Evolutionary conservation across 2,888 invertebrate genomes (phyloP).

Genomic region (Apotomis turbidana): DNA sequence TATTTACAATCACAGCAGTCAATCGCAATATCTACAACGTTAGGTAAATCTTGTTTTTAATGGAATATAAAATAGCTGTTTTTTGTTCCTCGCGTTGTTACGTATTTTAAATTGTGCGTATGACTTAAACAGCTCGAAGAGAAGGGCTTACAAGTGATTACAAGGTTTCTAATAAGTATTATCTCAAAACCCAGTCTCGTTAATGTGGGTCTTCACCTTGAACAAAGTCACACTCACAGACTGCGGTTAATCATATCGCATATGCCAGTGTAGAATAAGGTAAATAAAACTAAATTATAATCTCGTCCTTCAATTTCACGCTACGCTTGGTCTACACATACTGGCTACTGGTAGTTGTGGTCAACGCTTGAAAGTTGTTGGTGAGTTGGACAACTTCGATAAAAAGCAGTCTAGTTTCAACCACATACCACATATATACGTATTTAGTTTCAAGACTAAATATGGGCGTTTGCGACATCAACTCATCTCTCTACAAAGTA

Average conservation of each 20-base stretch:
- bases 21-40: conserved; percentile 23
- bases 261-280: too few relatives aligned
- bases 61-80: neutral
- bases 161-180: conserved; percentile 1
- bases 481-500: too few relatives aligned
- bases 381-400: neutral
- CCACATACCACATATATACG: neutral
- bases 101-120: neutral
- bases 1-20: conserved; percentile 19
- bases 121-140: neutral
- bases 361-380: neutral
- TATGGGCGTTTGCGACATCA: too few relatives aligned
- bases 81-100: neutral
- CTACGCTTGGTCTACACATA: neutral
- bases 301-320: neutral
- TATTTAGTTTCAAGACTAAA: neutral
- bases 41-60: conserved; percentile 1
- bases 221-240: conserved; percentile 1
- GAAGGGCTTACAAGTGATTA: conserved; percentile 1
- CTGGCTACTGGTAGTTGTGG: neutral
- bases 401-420: neutral
- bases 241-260: neutral
- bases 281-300: neutral
- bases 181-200: neutral
- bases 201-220: conserved; percentile 8